phyloP scores from a whole-genome alignment of 2,797 vertebrate species.

The Luscinia megarhynchos region DNA sequence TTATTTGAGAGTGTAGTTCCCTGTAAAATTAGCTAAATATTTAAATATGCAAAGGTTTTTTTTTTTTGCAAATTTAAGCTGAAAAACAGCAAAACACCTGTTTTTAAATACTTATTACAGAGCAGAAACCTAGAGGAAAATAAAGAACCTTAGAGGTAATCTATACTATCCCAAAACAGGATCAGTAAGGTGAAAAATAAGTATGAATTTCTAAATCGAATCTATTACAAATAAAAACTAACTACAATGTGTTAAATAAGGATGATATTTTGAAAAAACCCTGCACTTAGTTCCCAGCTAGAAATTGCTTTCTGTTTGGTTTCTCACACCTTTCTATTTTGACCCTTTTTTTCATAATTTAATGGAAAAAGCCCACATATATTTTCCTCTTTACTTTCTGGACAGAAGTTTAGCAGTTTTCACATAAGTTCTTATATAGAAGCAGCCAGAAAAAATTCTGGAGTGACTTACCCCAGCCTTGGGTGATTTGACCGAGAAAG shows the following conservation, averaged over 20 bases:
- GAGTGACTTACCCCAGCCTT: constrained; percentile 87
- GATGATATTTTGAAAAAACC: background rate
- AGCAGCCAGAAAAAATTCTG: background rate
- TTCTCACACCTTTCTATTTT: background rate
- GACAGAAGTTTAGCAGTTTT: background rate
- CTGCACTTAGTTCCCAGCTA: background rate
- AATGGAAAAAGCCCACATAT: background rate
- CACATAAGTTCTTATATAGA: background rate
- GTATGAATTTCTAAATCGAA: background rate
- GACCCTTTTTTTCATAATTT: background rate
- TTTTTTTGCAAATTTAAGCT: background rate
- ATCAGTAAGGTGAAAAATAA: background rate
- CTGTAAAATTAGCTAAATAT: background rate
- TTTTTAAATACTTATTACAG: background rate
- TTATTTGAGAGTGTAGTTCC: background rate
- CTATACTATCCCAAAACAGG: background rate
- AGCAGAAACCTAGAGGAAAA: background rate
- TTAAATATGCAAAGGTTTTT: background rate
- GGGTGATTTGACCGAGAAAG: constrained; percentile 93
- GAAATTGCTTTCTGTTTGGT: background rate
- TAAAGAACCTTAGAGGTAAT: background rate
- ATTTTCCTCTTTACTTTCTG: background rate
- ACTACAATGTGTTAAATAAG: background rate
- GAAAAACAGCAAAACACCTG: background rate
- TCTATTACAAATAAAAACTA: background rate